Conservation (phyloP, 1,140 invertebrate species). For the Heliconius eleuchia region DNA sequence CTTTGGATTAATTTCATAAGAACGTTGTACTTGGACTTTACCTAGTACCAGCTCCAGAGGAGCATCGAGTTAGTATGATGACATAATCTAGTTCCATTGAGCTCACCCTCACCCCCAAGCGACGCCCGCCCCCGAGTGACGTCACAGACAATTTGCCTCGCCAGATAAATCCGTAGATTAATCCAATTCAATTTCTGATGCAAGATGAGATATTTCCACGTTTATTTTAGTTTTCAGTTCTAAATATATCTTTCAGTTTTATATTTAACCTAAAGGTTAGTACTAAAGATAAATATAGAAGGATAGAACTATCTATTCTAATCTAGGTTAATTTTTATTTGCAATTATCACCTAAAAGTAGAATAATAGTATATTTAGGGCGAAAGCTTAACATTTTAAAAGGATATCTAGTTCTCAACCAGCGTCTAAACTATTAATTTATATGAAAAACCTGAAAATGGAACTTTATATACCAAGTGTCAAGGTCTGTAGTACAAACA, state of each 20-base stretch:
- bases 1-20: neutral
- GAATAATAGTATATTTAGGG: neutral
- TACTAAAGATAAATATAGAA: too few species aligned
- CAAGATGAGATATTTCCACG: slow-evolving; percentile 21
- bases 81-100: slow-evolving; percentile 45
- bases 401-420: neutral
- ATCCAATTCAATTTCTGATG: slow-evolving; percentile 34
- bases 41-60: neutral
- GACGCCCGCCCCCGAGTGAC: slow-evolving; percentile 48
- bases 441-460: neutral
- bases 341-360: neutral
- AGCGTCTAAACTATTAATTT: neutral
- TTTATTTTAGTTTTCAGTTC: slow-evolving; percentile 1
- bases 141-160: slow-evolving; percentile 50
- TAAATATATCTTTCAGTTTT: slow-evolving; percentile 9
- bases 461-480: slow-evolving; percentile 23
- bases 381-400: neutral
- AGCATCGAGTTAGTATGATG: slow-evolving; percentile 17
- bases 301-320: too few species aligned
- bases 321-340: neutral
- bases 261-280: neutral
- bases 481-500: slow-evolving; percentile 28
- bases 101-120: slow-evolving; percentile 36
- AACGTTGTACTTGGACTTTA: neutral
- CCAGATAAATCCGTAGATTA: slow-evolving; percentile 43